A percentile compares a stretch with the other conserved stretches of the same genome.
Evolutionary conservation across 2,113 vertebrate species (phyloP).

Genomic region (Ascaphus truei): DNA sequence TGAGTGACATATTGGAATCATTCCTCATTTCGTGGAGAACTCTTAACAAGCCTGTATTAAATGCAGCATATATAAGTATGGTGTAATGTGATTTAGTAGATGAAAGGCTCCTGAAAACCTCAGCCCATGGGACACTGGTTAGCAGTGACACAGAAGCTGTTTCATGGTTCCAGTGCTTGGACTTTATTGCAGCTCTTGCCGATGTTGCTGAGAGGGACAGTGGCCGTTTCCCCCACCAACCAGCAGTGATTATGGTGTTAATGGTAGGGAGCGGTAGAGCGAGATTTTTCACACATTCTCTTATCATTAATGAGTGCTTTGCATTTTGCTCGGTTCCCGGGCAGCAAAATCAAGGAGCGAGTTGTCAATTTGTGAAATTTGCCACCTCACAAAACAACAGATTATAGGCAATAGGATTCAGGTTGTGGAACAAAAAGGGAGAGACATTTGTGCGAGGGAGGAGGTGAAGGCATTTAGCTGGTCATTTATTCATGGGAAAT

Average conservation of each 20-base stretch:
- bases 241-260: background rate
- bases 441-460: background rate
- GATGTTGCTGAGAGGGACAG: no score
- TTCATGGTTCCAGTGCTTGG: no score
- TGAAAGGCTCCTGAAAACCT: no score
- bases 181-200: no score
- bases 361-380: constrained; percentile 1
- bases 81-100: no score
- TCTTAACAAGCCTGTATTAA: no score
- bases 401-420: background rate
- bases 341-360: background rate
- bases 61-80: no score
- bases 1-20: no score
- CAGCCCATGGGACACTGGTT: no score
- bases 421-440: background rate
- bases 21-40: no score
- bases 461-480: background rate
- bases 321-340: background rate
- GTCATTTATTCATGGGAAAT: background rate
- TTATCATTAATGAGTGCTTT: constrained; percentile 13
- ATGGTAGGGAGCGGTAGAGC: background rate
- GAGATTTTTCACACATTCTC: background rate
- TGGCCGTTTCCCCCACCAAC: background rate
- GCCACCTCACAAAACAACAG: background rate
- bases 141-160: no score